A percentile compares a stretch with the other conserved stretches of the same genome.
phyloP scores from a whole-genome alignment of 2,888 invertebrate genomes.

The Opisthograptis luteolata region DNA sequence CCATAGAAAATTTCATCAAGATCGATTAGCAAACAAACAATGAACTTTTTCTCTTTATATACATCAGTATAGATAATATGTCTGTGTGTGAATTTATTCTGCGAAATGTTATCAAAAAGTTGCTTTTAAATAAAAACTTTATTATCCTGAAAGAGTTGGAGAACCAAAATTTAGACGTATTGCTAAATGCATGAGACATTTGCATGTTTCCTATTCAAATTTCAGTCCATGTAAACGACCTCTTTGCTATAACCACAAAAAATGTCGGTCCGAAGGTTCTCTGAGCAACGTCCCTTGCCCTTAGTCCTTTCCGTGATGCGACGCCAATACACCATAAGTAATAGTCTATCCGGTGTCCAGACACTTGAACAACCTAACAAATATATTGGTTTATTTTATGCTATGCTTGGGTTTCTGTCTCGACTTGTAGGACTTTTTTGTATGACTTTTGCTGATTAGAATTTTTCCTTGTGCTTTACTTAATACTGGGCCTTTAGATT shows the following conservation, averaged over 20 bases:
- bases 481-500: background rate
- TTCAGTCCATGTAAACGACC: slow-evolving; percentile 22
- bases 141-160: no score
- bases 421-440: slow-evolving; percentile 25
- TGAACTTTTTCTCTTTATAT: no score
- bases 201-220: slow-evolving; percentile 27
- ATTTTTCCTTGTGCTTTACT: slow-evolving; percentile 3
- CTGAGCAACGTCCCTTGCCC: slow-evolving; percentile 35
- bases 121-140: no score
- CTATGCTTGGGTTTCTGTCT: slow-evolving; percentile 38
- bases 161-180: no score
- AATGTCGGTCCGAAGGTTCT: slow-evolving; percentile 25
- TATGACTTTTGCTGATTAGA: slow-evolving; percentile 13
- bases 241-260: slow-evolving; percentile 27
- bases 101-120: no score
- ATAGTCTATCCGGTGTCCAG: slow-evolving; percentile 45
- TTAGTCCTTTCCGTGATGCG: slow-evolving; percentile 49
- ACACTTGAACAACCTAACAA: slow-evolving; percentile 39
- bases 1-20: no score
- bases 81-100: no score
- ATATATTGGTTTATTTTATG: slow-evolving; percentile 39
- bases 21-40: no score
- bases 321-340: slow-evolving; percentile 50
- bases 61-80: no score
- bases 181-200: no score